phyloP scores from a whole-genome alignment of 2,797 vertebrate genomes.

The Poecilia gillii region DNA sequence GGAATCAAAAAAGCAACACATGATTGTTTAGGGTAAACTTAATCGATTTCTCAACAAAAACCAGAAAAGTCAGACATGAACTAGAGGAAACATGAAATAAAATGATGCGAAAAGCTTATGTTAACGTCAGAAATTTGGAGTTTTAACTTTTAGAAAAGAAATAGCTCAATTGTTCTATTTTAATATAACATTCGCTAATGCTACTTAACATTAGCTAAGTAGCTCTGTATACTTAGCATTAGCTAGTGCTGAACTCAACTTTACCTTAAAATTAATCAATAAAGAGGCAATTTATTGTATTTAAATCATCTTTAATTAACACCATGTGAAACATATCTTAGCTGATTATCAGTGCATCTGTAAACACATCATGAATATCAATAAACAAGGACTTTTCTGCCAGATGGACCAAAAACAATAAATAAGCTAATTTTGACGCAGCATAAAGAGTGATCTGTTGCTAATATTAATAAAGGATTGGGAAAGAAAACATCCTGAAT shows the following conservation, averaged over 20 bases:
- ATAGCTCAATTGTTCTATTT: no score
- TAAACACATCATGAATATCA: slow-evolving; percentile 26
- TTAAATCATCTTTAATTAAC: slow-evolving; percentile 66
- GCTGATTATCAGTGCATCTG: slow-evolving; percentile 29
- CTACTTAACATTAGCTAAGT: no score
- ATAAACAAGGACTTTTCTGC: neutral
- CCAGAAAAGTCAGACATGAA: neutral
- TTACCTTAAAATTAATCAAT: neutral
- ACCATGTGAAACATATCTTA: slow-evolving; percentile 15
- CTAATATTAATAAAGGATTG: neutral
- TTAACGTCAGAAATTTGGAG: neutral
- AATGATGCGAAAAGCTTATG: neutral
- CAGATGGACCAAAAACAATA: neutral
- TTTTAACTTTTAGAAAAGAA: neutral
- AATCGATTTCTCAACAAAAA: neutral
- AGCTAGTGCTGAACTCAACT: neutral
- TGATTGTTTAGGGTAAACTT: neutral
- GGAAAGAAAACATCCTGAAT: neutral
- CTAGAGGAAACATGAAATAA: neutral
- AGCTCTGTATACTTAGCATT: neutral
- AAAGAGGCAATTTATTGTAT: slow-evolving; percentile 17
- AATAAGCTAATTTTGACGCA: neutral
- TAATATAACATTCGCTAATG: no score
- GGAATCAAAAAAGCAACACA: neutral
- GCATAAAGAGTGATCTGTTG: neutral